Conservation (phyloP, 1,140 invertebrate genomes). For the Bombus fervidus region DNA sequence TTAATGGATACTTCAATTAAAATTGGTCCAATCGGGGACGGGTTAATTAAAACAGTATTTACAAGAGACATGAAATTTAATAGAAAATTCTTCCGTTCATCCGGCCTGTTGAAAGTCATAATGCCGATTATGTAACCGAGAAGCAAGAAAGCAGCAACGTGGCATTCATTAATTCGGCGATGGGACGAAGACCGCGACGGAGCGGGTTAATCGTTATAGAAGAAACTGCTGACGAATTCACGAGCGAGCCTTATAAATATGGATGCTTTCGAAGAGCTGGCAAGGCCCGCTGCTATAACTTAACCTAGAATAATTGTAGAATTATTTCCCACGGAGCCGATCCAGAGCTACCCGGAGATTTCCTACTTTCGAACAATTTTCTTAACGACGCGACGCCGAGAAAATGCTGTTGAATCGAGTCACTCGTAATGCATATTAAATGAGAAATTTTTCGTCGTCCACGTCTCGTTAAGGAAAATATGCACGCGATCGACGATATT, state of each 20-base stretch:
- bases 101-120: constrained; percentile 38
- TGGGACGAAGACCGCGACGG: constrained; percentile 21
- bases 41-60: constrained; percentile 55
- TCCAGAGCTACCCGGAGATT: background rate
- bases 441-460: background rate
- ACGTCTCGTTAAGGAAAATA: constrained; percentile 21
- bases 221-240: constrained; percentile 53
- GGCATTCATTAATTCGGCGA: constrained; percentile 48
- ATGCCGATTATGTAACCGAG: constrained; percentile 47
- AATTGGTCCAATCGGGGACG: constrained; percentile 53
- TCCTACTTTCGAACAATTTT: constrained; percentile 51
- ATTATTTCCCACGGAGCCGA: constrained; percentile 45
- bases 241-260: constrained; percentile 49
- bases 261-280: constrained; percentile 24
- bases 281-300: constrained; percentile 28
- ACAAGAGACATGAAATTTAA: constrained; percentile 55
- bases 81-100: constrained; percentile 33
- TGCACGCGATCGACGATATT: background rate
- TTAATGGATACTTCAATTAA: constrained; percentile 57
- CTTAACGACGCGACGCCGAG: constrained; percentile 28
- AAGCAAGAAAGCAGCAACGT: constrained; percentile 52
- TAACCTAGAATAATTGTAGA: constrained; percentile 52
- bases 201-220: constrained; percentile 55
- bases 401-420: constrained; percentile 21
- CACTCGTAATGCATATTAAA: constrained; percentile 46